phyloP scores from a whole-genome alignment of 2,888 invertebrate genomes.

The Pinctada fucata region DNA sequence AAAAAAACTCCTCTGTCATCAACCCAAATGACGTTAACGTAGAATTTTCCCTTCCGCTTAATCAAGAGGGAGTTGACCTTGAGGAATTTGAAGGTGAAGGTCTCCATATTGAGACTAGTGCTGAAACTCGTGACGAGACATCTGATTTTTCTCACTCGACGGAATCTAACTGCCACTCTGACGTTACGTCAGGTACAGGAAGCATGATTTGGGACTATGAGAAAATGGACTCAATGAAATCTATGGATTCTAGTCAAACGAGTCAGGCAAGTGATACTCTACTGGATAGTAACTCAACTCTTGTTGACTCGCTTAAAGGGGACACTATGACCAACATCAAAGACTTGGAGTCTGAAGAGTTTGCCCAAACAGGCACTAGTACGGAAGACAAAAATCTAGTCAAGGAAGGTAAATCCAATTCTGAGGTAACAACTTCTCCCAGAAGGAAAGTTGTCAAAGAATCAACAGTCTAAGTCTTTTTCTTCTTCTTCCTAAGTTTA shows the following conservation, averaged over 20 bases:
- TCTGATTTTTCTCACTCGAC: constrained; percentile 40
- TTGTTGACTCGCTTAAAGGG: neutral
- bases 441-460: too few relatives aligned
- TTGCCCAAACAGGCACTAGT: neutral
- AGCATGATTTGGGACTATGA: constrained; percentile 42
- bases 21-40: constrained; percentile 21
- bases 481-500: too few relatives aligned
- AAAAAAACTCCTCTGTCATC: neutral
- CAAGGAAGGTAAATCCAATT: too few relatives aligned
- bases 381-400: too few relatives aligned
- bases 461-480: too few relatives aligned
- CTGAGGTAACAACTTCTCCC: too few relatives aligned
- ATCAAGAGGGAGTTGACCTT: constrained; percentile 16
- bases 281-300: constrained; percentile 20
- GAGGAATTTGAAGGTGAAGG: constrained; percentile 30
- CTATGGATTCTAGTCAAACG: constrained; percentile 41
- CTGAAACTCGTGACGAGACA: constrained; percentile 24
- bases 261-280: constrained; percentile 37
- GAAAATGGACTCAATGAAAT: constrained; percentile 36
- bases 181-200: constrained; percentile 22
- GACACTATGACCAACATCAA: constrained; percentile 26
- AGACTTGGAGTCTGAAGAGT: constrained; percentile 21
- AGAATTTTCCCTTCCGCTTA: constrained; percentile 7
- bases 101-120: constrained; percentile 21
- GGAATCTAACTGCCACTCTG: constrained; percentile 32